phyloP scores from a whole-genome alignment of 2,797 vertebrate genomes.

The Salmo trutta region DNA sequence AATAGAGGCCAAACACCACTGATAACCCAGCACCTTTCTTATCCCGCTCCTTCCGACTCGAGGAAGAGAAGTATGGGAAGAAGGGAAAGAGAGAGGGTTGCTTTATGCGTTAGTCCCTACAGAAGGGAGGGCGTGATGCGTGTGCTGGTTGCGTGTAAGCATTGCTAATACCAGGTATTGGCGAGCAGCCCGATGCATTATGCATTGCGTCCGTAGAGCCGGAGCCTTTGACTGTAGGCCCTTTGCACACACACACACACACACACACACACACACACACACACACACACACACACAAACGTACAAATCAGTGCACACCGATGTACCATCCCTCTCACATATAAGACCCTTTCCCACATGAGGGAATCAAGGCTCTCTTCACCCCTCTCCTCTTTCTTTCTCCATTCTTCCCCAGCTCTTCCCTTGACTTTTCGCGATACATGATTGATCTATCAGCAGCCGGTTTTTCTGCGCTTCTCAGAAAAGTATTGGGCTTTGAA shows the following conservation, averaged over 20 bases:
- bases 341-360: constrained; percentile 33
- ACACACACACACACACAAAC: not conserved
- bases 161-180: not conserved
- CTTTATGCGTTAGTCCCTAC: not conserved
- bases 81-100: not conserved
- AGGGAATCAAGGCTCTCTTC: constrained; percentile 39
- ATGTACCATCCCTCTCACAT: constrained; percentile 22
- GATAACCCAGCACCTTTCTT: constrained; percentile 62
- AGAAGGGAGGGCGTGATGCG: not conserved
- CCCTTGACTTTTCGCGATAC: constrained; percentile 53
- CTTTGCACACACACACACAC: not conserved
- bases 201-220: constrained; percentile 59
- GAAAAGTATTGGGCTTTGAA: constrained; percentile 55
- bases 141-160: not conserved
- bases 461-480: constrained; percentile 58
- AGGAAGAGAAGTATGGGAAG: not conserved
- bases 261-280: not conserved
- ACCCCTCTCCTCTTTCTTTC: constrained; percentile 52
- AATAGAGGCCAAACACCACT: constrained; percentile 60
- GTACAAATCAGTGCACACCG: constrained; percentile 24
- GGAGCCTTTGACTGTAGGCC: constrained; percentile 43
- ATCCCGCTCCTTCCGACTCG: not conserved
- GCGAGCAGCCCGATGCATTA: constrained; percentile 59
- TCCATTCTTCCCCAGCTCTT: constrained; percentile 53
- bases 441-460: constrained; percentile 70